Evolutionary conservation across 2,797 vertebrate genomes (phyloP).

Genomic region (Neosilurus mollespiculum): DNA sequence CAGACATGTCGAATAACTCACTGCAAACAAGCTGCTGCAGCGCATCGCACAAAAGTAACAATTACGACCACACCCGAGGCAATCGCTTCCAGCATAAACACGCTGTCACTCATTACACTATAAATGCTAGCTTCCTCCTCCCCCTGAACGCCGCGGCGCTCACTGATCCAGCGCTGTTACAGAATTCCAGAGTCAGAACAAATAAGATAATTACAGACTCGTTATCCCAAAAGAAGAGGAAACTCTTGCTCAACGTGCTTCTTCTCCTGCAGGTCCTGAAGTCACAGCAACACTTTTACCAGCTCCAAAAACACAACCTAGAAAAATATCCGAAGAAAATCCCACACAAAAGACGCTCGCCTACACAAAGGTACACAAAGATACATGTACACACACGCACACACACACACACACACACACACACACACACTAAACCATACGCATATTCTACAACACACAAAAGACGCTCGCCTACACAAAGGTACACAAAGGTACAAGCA

Average conservation of each 20-base stretch:
- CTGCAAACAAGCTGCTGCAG: constrained; percentile 45
- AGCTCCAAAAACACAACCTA: background rate
- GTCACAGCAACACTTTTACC: background rate
- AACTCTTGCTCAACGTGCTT: background rate
- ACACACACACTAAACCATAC: background rate
- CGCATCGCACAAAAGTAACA: constrained; percentile 47
- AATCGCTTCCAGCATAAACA: constrained; percentile 39
- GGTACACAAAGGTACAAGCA: constrained; percentile 29
- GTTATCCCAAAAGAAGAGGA: background rate
- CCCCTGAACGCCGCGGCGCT: background rate
- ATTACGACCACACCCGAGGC: constrained; percentile 45
- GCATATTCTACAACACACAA: background rate
- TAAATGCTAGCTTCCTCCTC: background rate
- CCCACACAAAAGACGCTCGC: background rate
- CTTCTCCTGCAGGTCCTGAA: constrained; percentile 3
- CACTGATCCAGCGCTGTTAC: background rate
- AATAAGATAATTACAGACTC: constrained; percentile 36
- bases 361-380: constrained; percentile 37
- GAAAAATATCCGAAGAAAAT: background rate
- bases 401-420: constrained; percentile 10
- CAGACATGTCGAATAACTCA: constrained; percentile 53
- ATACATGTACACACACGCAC: constrained; percentile 2
- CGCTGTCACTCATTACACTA: constrained; percentile 32
- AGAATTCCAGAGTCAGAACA: constrained; percentile 13
- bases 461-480: background rate